Percentiles rank a stretch among this genome's conserved stretches.
Evolutionary conservation across 2,888 invertebrate species (phyloP).

Genomic region (Macrostomum cliftonense): DNA sequence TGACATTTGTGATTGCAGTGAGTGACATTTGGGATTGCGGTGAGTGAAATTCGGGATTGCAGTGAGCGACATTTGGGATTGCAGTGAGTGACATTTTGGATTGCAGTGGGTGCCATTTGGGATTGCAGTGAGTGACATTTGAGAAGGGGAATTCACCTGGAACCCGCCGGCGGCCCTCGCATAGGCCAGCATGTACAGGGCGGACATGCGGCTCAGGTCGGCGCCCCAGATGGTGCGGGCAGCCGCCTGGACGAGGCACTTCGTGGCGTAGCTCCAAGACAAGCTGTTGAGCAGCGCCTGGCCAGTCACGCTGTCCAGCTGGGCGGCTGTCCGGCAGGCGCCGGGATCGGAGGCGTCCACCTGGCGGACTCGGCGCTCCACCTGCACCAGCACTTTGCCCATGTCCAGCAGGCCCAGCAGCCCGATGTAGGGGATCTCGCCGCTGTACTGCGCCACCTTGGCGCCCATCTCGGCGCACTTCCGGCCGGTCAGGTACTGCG

Average conservation of each 20-base stretch:
- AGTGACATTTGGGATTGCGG: no score
- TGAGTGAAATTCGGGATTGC: no score
- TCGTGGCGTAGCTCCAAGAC: conserved; percentile 23
- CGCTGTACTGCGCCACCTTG: conserved; percentile 20
- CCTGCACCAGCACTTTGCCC: conserved; percentile 22
- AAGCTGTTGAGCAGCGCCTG: conserved; percentile 18
- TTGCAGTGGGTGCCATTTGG: no score
- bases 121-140: no score
- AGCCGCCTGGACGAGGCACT: conserved; percentile 21
- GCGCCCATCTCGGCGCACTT: conserved; percentile 28
- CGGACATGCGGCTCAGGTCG: conserved; percentile 28
- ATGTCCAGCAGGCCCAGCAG: conserved; percentile 25
- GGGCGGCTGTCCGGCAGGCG: conserved; percentile 18
- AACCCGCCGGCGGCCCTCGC: conserved; percentile 26
- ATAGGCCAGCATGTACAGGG: conserved; percentile 28
- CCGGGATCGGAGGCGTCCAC: conserved; percentile 18
- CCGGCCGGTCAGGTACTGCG: conserved; percentile 24
- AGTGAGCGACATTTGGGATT: no score
- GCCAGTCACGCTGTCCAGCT: conserved; percentile 27
- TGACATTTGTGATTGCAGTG: no score
- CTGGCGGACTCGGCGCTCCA: conserved; percentile 11
- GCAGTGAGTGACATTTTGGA: no score
- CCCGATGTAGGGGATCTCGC: conserved; percentile 26
- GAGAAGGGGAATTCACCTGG: conserved; percentile 13
- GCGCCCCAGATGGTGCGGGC: conserved; percentile 27